Percentiles rank a stretch among this genome's conserved stretches.
phyloP scores from a whole-genome alignment of 2,113 vertebrate species.

The Indri indri region DNA sequence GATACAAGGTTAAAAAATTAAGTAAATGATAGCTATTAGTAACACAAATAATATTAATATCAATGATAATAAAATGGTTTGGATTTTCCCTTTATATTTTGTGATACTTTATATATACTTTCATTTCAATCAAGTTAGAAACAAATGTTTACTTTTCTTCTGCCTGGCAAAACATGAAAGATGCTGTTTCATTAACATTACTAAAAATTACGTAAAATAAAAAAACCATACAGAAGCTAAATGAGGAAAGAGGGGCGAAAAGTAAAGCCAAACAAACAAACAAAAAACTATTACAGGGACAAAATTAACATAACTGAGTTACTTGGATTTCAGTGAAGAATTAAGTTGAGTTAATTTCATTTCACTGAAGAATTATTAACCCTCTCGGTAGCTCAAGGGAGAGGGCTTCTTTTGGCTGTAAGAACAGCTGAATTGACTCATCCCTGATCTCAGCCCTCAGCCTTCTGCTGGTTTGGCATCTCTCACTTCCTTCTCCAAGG shows the following conservation, averaged over 20 bases:
- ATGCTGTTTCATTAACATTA: not conserved
- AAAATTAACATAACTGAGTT: not conserved
- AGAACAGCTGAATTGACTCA: not conserved
- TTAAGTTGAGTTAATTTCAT: not conserved
- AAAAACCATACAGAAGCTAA: not conserved
- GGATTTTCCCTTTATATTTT: not conserved
- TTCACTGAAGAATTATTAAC: not conserved
- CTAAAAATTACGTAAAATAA: not conserved
- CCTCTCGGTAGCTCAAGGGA: not conserved
- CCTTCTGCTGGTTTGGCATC: slow-evolving; percentile 71
- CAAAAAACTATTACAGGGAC: not conserved
- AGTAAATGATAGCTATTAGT: not conserved
- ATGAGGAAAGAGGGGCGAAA: not conserved
- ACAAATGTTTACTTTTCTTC: not conserved
- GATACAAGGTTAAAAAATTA: not conserved
- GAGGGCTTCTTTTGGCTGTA: not conserved
- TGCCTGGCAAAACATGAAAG: not conserved
- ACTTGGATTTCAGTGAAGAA: not conserved
- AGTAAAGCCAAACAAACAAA: not conserved
- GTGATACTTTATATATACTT: not conserved
- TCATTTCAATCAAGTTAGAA: not conserved
- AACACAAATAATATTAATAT: not conserved
- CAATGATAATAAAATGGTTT: not conserved
- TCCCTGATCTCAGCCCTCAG: not conserved
- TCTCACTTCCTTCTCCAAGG: slow-evolving; percentile 44